These are phyloP conservation scores for Eurytoma adleriae DNA, from an alignment of 2,888 invertebrate genomes.

Conservation along the genomic window DNA sequence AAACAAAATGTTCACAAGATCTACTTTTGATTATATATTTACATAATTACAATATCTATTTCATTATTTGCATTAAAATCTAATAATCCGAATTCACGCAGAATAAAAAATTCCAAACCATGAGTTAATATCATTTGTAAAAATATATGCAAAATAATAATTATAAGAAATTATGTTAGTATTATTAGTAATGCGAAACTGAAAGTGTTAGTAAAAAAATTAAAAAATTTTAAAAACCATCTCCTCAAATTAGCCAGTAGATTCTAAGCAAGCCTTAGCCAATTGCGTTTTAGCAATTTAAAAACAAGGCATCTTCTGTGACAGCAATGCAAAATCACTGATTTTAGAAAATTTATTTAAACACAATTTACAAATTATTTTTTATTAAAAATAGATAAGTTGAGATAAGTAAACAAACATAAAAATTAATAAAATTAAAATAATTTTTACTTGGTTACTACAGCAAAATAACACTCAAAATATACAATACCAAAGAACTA, in stretches of 20 bases:
- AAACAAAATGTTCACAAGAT: too few species aligned
- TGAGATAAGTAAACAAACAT: neutral
- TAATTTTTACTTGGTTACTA: too few species aligned
- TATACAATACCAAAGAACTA: too few species aligned
- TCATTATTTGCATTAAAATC: too few species aligned
- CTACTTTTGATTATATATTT: too few species aligned
- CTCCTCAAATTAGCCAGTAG: conserved; percentile 34
- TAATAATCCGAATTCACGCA: too few species aligned
- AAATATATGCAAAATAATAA: conserved; percentile 32
- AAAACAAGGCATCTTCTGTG: conserved; percentile 31
- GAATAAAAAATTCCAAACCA: too few species aligned
- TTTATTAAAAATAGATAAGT: neutral
- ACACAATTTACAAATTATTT: neutral
- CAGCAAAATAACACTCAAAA: too few species aligned
- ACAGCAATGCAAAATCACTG: conserved; percentile 27
- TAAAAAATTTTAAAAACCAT: conserved; percentile 28
- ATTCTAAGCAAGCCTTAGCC: conserved; percentile 20
- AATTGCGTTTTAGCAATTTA: conserved; percentile 21
- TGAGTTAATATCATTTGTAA: neutral
- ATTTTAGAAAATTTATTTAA: neutral
- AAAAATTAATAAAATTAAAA: neutral
- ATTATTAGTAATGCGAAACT: conserved; percentile 12
- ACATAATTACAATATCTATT: too few species aligned
- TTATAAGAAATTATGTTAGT: conserved; percentile 3
- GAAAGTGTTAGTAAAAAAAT: conserved; percentile 28